A percentile compares a stretch with the other conserved stretches of the same genome.
These are phyloP conservation scores for Sebastes itinus DNA, from an alignment of 2,797 vertebrate genomes.

Conservation along the genomic window DNA sequence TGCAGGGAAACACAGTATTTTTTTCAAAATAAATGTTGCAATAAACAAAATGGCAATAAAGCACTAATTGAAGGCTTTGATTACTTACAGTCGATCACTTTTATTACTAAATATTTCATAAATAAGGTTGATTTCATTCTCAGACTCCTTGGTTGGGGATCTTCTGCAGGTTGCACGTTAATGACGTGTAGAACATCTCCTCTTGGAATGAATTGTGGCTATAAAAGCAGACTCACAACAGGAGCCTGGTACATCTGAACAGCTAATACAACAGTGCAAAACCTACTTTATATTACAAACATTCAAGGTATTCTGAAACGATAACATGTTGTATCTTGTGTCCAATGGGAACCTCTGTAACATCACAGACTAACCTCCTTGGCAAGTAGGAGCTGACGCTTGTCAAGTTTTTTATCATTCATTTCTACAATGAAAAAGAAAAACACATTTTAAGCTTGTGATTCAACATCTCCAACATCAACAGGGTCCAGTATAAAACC, in stretches of 20 bases:
- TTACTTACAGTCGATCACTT: conserved; percentile 15
- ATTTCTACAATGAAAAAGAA: background rate
- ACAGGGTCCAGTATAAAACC: background rate
- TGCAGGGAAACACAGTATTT: background rate
- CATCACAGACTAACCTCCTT: background rate
- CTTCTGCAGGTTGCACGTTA: background rate
- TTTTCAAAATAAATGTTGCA: background rate
- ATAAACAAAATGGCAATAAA: background rate
- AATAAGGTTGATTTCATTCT: conserved; percentile 23
- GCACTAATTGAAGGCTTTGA: background rate
- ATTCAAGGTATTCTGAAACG: conserved; percentile 7
- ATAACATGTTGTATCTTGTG: background rate
- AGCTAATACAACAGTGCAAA: conserved; percentile 54
- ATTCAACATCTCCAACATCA: background rate
- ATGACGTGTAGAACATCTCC: background rate
- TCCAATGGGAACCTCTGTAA: conserved; percentile 11
- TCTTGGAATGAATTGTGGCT: background rate
- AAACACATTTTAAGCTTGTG: background rate
- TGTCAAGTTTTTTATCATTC: background rate
- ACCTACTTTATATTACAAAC: conserved; percentile 32
- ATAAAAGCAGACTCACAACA: conserved; percentile 33
- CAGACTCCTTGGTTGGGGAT: background rate
- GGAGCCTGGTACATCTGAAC: conserved; percentile 5
- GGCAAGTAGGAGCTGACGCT: background rate
- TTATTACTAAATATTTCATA: conserved; percentile 64